These are phyloP conservation scores for Drosophila aff. DNA, from an alignment of 1,140 invertebrate genomes.

Conservation along the genomic window DNA sequence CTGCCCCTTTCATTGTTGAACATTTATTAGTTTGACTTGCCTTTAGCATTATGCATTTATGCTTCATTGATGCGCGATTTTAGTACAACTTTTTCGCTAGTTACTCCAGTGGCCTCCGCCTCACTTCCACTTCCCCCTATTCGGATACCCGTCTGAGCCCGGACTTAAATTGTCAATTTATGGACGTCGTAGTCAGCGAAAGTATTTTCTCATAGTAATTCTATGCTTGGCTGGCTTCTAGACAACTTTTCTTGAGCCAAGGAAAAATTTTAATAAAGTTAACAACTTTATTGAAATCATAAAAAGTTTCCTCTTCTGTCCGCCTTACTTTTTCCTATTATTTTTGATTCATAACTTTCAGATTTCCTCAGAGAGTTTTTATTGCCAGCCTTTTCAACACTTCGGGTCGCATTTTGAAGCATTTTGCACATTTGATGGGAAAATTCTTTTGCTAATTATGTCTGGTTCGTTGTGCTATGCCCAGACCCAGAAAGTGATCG, in stretches of 20 bases:
- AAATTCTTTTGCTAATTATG: conserved; percentile 78
- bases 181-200: conserved; percentile 70
- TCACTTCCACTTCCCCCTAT: conserved; percentile 29
- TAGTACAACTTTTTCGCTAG: conserved; percentile 47
- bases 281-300: conserved; percentile 82
- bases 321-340: conserved; percentile 11
- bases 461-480: conserved; percentile 71
- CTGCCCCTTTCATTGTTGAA: conserved; percentile 59
- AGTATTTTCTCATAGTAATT: conserved; percentile 81
- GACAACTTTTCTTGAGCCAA: conserved; percentile 74
- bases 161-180: conserved; percentile 83
- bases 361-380: conserved; percentile 63
- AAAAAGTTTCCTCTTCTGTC: conserved; percentile 51
- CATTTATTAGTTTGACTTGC: conserved; percentile 79
- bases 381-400: conserved; percentile 47
- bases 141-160: conserved; percentile 32
- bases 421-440: conserved; percentile 78
- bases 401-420: conserved; percentile 41
- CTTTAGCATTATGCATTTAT: conserved; percentile 73
- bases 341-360: conserved; percentile 66
- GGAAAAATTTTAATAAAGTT: conserved; percentile 82
- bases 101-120: conserved; percentile 24
- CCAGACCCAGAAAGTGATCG: conserved; percentile 28
- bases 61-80: conserved; percentile 79
- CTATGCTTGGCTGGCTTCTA: conserved; percentile 78